phyloP scores from a whole-genome alignment of 2,888 invertebrate genomes.

The Teleogryllus oceanicus region DNA sequence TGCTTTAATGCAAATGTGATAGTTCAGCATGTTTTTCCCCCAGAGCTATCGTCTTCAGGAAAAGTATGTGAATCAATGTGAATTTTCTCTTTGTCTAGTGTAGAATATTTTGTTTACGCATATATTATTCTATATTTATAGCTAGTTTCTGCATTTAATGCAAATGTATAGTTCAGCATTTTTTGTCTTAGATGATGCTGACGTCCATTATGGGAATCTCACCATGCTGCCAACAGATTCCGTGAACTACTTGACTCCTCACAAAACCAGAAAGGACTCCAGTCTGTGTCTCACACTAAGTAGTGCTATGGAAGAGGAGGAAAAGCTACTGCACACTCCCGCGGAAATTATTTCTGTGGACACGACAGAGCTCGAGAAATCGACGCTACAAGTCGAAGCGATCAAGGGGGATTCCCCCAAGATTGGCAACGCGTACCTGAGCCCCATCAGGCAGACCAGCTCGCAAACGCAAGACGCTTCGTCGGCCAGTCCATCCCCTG shows the following conservation, averaged over 20 bases:
- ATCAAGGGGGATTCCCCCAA: no score
- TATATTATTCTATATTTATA: no score
- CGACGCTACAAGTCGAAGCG: background rate
- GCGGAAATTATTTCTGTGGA: background rate
- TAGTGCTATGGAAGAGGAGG: background rate
- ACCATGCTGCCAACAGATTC: constrained; percentile 40
- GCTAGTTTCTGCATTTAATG: no score
- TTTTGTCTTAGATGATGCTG: no score
- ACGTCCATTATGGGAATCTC: constrained; percentile 36
- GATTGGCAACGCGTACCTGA: background rate
- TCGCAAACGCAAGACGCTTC: background rate
- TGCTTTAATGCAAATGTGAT: no score
- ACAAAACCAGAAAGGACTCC: background rate
- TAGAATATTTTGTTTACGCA: no score
- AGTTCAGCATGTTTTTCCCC: no score
- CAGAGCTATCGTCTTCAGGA: no score
- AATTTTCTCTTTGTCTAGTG: no score
- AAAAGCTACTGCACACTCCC: background rate
- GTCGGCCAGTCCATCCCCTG: background rate
- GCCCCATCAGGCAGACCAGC: background rate
- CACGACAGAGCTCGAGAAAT: background rate
- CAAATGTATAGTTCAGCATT: no score
- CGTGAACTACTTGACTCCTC: constrained; percentile 43
- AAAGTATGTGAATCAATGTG: no score
- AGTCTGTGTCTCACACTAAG: background rate